Base-by-base conservation (phyloP, 1,140 invertebrate genomes). In the Cepaea nemoralis region DNA sequence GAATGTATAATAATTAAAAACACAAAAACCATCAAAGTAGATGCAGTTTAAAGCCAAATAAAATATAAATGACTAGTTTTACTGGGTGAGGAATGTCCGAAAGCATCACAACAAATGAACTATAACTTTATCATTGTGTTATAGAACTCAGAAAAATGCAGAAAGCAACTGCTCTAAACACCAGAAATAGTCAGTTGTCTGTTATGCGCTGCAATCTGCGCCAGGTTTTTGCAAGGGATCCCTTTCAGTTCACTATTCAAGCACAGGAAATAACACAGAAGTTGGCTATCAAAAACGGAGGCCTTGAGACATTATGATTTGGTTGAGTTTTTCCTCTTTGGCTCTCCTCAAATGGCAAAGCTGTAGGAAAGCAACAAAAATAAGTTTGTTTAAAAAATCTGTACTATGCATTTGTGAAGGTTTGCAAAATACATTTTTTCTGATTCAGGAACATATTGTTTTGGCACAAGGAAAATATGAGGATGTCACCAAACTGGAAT, bases 261-360 rank as follows among this genome's bases (percentile, higher is more conserved):
- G 42, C 42, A 45, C 16, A 45, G 42, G n/a, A 55, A 55, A 55
- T 55, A 24, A 55, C 22, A 45, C 42, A 55, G 16, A 22, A 24
- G 3, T 19, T 22, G 42, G 42, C 42, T 55, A 19, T 69, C 48
- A 83, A 45, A 74, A 83, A 39, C 55, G 78, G 24, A 79, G 76
- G 0, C 85, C 83, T 22, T 84, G 80, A 0, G 86, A 83, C 70
- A 86, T 55, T 31, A 86, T 84, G 42, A 88, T 85, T 33, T 89
- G 87, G 42, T 85, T 84, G 39, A 89, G 50, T 71, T 87, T 89
- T 77, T 89, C 88, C 75, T 88, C 88, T 76, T 89, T 89, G 10
- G 86, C 85, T 81, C 86, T 84, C 39, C 88, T 70, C 40, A 78
- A 33, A 74, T 89, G 88, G 74, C 84, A 86, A 48, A 88, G 59